Evolutionary conservation across 2,888 invertebrate genomes (phyloP).

Genomic region (Dicyrtoma fusca): DNA sequence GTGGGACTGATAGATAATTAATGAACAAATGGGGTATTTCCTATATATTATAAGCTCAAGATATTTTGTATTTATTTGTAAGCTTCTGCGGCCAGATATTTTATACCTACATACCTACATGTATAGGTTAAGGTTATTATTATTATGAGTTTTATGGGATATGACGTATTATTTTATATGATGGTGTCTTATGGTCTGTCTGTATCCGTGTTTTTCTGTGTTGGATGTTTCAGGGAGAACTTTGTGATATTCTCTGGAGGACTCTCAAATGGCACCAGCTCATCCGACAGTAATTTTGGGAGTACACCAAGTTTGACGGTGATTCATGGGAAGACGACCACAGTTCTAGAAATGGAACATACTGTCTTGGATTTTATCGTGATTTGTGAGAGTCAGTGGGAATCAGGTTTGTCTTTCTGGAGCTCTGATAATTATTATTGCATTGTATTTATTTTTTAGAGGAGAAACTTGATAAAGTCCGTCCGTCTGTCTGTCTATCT

Average conservation of each 20-base stretch:
- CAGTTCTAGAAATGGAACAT: conserved; percentile 99
- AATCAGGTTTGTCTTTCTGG: conserved; percentile 79
- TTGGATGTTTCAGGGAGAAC: conserved; percentile 71
- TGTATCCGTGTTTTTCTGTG: not conserved
- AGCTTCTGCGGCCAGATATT: too few relatives aligned
- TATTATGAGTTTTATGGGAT: too few relatives aligned
- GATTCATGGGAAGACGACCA: conserved; percentile 93
- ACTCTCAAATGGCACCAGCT: conserved; percentile 83
- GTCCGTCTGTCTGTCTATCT: not conserved
- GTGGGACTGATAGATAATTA: too few relatives aligned
- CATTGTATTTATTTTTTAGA: too few relatives aligned
- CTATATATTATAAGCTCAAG: too few relatives aligned
- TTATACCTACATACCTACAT: too few relatives aligned
- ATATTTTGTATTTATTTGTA: too few relatives aligned
- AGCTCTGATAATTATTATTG: too few relatives aligned
- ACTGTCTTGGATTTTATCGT: conserved; percentile 96
- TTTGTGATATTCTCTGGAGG: conserved; percentile 97
- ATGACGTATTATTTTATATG: too few relatives aligned
- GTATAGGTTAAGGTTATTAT: too few relatives aligned
- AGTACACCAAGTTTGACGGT: conserved; percentile 74
- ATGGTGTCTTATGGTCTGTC: not conserved
- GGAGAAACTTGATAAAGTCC: too few relatives aligned
- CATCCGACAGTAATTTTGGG: conserved; percentile 21
- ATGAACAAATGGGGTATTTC: too few relatives aligned
- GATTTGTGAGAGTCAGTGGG: conserved; percentile 91